A percentile compares a stretch with the other conserved stretches of the same genome.
These are phyloP conservation scores for Cirrhinus mrigala DNA, from an alignment of 2,797 vertebrate species.

Conservation along the genomic window DNA sequence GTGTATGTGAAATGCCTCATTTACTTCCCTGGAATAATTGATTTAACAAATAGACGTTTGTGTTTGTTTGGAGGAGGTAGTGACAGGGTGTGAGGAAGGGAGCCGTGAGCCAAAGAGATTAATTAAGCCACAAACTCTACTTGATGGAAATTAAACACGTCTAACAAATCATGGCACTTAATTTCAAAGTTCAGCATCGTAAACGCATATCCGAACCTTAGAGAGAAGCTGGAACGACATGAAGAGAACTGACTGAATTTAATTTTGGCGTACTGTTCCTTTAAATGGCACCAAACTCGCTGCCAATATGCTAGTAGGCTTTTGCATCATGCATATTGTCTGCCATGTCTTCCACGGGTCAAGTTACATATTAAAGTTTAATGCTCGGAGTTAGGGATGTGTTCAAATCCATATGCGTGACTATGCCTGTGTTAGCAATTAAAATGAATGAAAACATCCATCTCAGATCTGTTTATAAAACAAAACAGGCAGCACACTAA, in stretches of 20 bases:
- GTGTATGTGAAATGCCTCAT: conserved; percentile 27
- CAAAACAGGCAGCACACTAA: not conserved
- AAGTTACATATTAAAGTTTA: not conserved
- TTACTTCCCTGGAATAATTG: conserved; percentile 75
- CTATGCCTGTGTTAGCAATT: not conserved
- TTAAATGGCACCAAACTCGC: not conserved
- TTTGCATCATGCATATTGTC: not conserved
- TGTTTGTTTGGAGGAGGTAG: conserved; percentile 78
- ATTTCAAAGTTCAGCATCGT: conserved; percentile 43
- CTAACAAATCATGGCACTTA: conserved; percentile 71
- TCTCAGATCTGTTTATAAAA: conserved; percentile 2
- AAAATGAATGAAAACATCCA: not conserved
- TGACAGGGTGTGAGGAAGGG: conserved; percentile 75
- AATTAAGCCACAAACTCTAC: conserved; percentile 81
- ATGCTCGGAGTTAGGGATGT: not conserved
- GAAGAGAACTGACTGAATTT: not conserved
- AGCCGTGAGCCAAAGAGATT: conserved; percentile 77
- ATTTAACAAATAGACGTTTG: conserved; percentile 82
- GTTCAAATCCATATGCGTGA: not conserved
- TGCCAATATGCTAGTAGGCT: not conserved
- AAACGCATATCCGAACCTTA: not conserved
- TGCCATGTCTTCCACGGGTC: not conserved
- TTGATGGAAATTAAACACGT: conserved; percentile 82
- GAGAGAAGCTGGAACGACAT: conserved; percentile 7
- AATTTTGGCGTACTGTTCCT: not conserved